Conservation (phyloP, 2,113 vertebrate genomes). For the Anarrhichthys ocellatus region DNA sequence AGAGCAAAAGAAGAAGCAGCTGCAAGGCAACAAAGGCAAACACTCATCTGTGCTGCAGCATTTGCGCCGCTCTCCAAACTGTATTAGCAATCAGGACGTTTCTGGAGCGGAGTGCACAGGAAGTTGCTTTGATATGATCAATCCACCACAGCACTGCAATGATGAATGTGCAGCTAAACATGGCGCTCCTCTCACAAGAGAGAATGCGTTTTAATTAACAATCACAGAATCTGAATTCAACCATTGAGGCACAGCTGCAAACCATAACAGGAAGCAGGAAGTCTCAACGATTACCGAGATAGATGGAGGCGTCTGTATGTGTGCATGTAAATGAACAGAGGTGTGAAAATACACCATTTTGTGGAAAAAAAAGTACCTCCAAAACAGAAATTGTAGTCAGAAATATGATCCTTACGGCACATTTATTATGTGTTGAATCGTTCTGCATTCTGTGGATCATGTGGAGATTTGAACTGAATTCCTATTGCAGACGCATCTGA, state of each 20-base stretch:
- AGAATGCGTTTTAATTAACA: constrained; percentile 62
- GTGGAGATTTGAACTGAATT: neutral
- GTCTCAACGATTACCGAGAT: constrained; percentile 29
- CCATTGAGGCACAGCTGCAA: constrained; percentile 14
- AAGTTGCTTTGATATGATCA: constrained; percentile 70
- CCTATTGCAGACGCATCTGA: neutral
- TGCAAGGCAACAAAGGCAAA: constrained; percentile 63
- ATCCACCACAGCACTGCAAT: constrained; percentile 43
- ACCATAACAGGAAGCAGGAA: constrained; percentile 62
- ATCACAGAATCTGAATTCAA: constrained; percentile 53
- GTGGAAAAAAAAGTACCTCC: neutral
- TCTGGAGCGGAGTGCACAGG: constrained; percentile 46
- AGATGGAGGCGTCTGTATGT: constrained; percentile 1
- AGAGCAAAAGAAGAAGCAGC: constrained; percentile 54
- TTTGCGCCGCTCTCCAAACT: constrained; percentile 53
- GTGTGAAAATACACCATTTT: neutral
- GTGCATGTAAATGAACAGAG: constrained; percentile 2
- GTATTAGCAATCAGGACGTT: constrained; percentile 68
- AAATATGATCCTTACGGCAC: neutral
- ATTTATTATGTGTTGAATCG: neutral
- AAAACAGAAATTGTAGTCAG: neutral
- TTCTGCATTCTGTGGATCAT: neutral
- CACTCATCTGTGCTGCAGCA: constrained; percentile 20
- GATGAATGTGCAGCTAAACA: constrained; percentile 72
- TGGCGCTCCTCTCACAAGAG: constrained; percentile 33